These are phyloP conservation scores for Battus philenor DNA, from an alignment of 1,140 invertebrate species.

Conservation along the genomic window DNA sequence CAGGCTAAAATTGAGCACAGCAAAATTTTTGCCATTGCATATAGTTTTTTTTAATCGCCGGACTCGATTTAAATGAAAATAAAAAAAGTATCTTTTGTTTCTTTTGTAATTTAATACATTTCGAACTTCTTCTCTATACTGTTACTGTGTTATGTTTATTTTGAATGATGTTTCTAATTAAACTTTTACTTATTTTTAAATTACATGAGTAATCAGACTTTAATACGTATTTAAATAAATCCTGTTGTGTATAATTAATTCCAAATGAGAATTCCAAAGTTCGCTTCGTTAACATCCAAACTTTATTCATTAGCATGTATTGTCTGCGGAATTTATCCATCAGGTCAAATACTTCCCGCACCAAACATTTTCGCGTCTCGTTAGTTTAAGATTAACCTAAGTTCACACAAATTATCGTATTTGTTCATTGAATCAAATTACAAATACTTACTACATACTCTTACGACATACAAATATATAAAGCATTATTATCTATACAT, in stretches of 20 bases:
- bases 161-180: background rate
- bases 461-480: no score
- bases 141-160: background rate
- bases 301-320: constrained; percentile 73
- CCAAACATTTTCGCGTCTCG: constrained; percentile 58
- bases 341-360: constrained; percentile 47
- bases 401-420: no score
- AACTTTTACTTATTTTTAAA: no score
- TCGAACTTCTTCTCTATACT: background rate
- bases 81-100: background rate
- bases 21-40: no score
- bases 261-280: constrained; percentile 62
- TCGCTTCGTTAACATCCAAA: constrained; percentile 65
- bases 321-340: constrained; percentile 68
- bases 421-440: no score
- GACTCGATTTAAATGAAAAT: no score
- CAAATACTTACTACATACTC: no score
- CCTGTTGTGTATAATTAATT: constrained; percentile 51
- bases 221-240: background rate
- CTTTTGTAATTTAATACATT: constrained; percentile 2
- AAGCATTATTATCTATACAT: no score
- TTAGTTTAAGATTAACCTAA: no score
- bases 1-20: no score
- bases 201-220: background rate
- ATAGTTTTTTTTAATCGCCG: no score